A percentile compares a stretch with the other conserved stretches of the same genome.
phyloP scores from a whole-genome alignment of 2,888 invertebrate genomes.

The Phaedon cochleariae region DNA sequence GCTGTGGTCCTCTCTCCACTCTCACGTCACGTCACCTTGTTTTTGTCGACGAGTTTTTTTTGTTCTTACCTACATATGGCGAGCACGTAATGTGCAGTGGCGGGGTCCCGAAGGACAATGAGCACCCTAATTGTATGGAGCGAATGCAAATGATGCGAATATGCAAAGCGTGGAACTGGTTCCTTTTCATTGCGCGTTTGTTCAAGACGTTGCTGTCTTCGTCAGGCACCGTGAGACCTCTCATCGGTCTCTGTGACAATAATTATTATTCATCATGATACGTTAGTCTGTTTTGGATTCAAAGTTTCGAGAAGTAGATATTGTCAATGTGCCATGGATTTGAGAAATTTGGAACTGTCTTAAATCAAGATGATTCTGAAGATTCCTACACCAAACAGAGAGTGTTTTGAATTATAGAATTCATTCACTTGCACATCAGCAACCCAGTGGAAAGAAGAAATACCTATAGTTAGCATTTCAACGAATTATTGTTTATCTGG shows the following conservation, averaged over 20 bases:
- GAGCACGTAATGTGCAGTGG: conserved; percentile 17
- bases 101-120: conserved; percentile 23
- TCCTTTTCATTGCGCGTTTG: not conserved
- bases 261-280: not conserved
- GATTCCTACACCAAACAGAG: too few species aligned
- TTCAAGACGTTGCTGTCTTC: not conserved
- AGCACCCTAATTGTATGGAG: conserved; percentile 13
- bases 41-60: conserved; percentile 55
- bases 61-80: conserved; percentile 45
- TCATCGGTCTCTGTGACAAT: not conserved
- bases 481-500: too few species aligned
- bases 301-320: too few species aligned
- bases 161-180: conserved; percentile 13
- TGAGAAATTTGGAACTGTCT: too few species aligned
- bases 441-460: too few species aligned
- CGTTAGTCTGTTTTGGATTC: too few species aligned
- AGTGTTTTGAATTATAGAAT: too few species aligned
- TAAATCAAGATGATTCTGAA: too few species aligned
- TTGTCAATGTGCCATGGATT: too few species aligned
- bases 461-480: too few species aligned
- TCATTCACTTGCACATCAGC: too few species aligned
- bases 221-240: not conserved
- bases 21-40: conserved; percentile 41
- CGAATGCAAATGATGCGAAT: conserved; percentile 1
- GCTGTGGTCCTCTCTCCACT: conserved; percentile 24